These are phyloP conservation scores for Neodiprion lecontei DNA, from an alignment of 1,140 invertebrate species.

Conservation along the genomic window DNA sequence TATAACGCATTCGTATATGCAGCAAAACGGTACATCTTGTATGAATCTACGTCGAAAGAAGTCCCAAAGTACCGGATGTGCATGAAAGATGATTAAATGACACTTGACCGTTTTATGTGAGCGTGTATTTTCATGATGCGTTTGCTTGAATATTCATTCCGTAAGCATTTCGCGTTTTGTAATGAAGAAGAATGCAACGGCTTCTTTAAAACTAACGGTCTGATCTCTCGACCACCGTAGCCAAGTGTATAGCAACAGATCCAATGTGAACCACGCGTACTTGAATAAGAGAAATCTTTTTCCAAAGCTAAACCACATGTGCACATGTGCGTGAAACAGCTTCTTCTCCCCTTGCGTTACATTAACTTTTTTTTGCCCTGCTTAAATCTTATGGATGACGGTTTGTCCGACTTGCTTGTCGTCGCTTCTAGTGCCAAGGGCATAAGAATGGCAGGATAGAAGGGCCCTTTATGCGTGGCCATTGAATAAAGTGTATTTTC, in stretches of 20 bases:
- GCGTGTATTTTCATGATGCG: background rate
- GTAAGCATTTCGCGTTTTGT: slow-evolving; percentile 3
- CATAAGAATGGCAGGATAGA: background rate
- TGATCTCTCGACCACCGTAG: background rate
- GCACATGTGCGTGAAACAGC: slow-evolving; percentile 11
- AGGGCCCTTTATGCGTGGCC: background rate
- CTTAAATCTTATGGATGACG: slow-evolving; percentile 9
- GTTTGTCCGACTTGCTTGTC: background rate
- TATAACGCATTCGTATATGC: too few relatives aligned
- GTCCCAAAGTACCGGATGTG: slow-evolving; percentile 5
- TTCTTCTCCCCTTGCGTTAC: slow-evolving; percentile 4
- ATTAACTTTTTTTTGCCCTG: slow-evolving; percentile 8
- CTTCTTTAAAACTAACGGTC: background rate
- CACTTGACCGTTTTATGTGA: background rate
- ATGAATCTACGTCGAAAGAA: background rate
- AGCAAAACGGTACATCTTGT: too few relatives aligned
- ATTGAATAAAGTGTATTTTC: background rate
- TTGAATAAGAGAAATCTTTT: slow-evolving; percentile 8
- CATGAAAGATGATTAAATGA: background rate
- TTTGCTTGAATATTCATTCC: background rate
- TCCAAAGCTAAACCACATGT: slow-evolving; percentile 8
- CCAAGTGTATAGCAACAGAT: background rate
- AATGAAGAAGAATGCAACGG: background rate
- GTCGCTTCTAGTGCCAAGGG: slow-evolving; percentile 1
- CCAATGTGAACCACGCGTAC: background rate